Percentiles rank a stretch among this genome's conserved stretches.
phyloP scores from a whole-genome alignment of 1,140 invertebrate species.

The Zaprionus inermis region DNA sequence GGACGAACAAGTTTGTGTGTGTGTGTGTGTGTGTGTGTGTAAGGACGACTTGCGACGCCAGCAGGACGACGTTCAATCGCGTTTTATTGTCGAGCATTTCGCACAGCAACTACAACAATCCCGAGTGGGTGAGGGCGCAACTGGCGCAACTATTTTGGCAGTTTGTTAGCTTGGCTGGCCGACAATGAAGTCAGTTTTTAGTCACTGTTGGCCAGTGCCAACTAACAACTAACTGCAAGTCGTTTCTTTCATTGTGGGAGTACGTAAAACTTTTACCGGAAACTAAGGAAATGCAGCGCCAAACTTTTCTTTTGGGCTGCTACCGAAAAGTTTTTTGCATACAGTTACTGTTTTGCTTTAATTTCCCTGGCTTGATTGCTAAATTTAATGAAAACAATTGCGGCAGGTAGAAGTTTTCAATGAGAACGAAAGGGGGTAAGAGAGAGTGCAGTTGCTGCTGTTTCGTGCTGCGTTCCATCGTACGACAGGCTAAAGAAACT shows the following conservation, averaged over 20 bases:
- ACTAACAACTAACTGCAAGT: slow-evolving; percentile 62
- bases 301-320: slow-evolving; percentile 40
- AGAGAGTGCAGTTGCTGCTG: neutral
- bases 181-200: slow-evolving; percentile 77
- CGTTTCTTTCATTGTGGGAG: slow-evolving; percentile 67
- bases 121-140: neutral
- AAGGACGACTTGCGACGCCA: slow-evolving; percentile 49
- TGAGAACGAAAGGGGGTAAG: neutral
- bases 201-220: slow-evolving; percentile 63
- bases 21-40: slow-evolving; percentile 25
- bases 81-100: slow-evolving; percentile 73
- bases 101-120: slow-evolving; percentile 46
- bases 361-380: slow-evolving; percentile 42
- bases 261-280: slow-evolving; percentile 66
- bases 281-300: slow-evolving; percentile 66
- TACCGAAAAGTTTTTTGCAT: slow-evolving; percentile 48
- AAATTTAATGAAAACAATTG: slow-evolving; percentile 71
- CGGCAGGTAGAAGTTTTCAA: slow-evolving; percentile 11
- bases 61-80: slow-evolving; percentile 62
- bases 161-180: slow-evolving; percentile 66
- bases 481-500: neutral
- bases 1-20: too few relatives aligned
- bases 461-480: neutral
- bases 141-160: slow-evolving; percentile 70
- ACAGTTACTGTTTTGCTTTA: slow-evolving; percentile 18